Evolutionary conservation across 1,140 invertebrate species (phyloP).

Genomic region (Pogonomyrmex californicus): DNA sequence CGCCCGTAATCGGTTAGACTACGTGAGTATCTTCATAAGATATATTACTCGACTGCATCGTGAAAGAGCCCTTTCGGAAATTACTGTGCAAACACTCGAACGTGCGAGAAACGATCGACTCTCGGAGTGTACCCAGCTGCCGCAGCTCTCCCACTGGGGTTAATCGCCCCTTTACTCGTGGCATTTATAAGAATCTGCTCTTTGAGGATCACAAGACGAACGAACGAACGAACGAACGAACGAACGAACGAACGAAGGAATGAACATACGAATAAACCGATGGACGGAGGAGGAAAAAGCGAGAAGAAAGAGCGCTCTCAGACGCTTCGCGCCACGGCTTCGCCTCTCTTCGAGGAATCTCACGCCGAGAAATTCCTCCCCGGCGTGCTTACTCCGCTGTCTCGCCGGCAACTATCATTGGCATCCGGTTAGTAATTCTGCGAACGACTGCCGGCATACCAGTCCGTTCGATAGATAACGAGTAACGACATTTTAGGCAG

Average conservation of each 20-base stretch:
- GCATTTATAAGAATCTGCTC: conserved; percentile 38
- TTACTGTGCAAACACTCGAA: conserved; percentile 66
- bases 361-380: conserved; percentile 50
- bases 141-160: conserved; percentile 39
- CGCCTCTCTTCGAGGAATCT: conserved; percentile 48
- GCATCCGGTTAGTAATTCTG: conserved; percentile 62
- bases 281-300: conserved; percentile 8
- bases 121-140: conserved; percentile 25
- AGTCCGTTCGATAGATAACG: conserved; percentile 52
- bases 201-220: conserved; percentile 27
- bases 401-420: conserved; percentile 59
- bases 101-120: conserved; percentile 28
- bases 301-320: background rate
- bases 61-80: conserved; percentile 60
- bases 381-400: conserved; percentile 12
- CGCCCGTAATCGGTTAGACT: conserved; percentile 41
- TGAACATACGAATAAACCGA: conserved; percentile 5
- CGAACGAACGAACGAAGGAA: no score
- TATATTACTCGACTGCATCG: conserved; percentile 41
- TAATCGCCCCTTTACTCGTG: conserved; percentile 40
- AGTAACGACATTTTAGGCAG: conserved; percentile 65
- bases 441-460: conserved; percentile 55
- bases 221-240: conserved; percentile 6
- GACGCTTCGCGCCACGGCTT: background rate
- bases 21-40: conserved; percentile 63